Percentiles rank a stretch among this genome's conserved stretches.
These are phyloP conservation scores for Cyanoderma ruficeps DNA, from an alignment of 2,113 vertebrate genomes.

Conservation along the genomic window DNA sequence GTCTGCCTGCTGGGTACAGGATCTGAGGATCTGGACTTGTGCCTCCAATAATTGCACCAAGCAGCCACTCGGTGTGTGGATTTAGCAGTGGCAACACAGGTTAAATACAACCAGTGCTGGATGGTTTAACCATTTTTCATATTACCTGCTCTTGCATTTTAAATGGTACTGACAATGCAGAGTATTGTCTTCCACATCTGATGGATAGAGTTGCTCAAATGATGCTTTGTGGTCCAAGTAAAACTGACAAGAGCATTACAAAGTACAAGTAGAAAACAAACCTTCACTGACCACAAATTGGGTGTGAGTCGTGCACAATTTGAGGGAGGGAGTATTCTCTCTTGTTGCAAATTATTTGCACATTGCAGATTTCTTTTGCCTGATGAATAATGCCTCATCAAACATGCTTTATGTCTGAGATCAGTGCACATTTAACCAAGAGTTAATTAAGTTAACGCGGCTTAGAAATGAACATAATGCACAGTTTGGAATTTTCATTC, in stretches of 20 bases:
- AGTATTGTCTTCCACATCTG: background rate
- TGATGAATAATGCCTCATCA: constrained; percentile 21
- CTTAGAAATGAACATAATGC: constrained; percentile 35
- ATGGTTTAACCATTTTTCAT: background rate
- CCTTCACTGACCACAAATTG: background rate
- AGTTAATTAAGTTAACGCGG: constrained; percentile 47
- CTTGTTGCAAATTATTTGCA: background rate
- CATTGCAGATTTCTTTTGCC: background rate
- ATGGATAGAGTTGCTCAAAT: background rate
- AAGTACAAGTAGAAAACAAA: background rate
- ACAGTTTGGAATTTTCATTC: constrained; percentile 17
- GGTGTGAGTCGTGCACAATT: background rate
- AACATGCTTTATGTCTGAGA: background rate
- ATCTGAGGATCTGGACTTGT: background rate
- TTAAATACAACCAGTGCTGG: background rate
- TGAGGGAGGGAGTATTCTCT: background rate
- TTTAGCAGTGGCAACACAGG: background rate
- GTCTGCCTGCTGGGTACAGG: background rate
- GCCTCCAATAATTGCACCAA: background rate
- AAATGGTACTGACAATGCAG: background rate
- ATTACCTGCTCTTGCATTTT: background rate
- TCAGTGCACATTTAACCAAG: constrained; percentile 17
- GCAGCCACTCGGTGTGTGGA: background rate
- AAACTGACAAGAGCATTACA: background rate
- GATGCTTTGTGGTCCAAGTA: background rate